These are phyloP conservation scores for Bettongia penicillata DNA, from an alignment of 2,113 vertebrate genomes.

Conservation along the genomic window DNA sequence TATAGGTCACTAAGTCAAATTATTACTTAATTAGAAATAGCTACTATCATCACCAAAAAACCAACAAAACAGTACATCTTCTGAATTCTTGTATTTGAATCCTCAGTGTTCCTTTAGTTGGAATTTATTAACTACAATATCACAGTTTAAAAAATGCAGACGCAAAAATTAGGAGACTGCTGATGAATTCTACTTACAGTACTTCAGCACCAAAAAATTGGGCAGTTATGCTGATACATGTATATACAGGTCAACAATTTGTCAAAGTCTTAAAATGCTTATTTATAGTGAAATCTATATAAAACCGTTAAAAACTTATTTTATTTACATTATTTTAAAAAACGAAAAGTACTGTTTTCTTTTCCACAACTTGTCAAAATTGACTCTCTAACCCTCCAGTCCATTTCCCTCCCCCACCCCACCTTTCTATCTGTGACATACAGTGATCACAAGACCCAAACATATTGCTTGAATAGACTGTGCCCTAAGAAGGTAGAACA, in stretches of 20 bases:
- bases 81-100: constrained; percentile 67
- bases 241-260: constrained; percentile 83
- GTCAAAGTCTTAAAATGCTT: constrained; percentile 85
- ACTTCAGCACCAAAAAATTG: constrained; percentile 85
- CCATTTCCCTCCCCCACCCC: constrained; percentile 24
- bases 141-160: constrained; percentile 75
- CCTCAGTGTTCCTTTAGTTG: constrained; percentile 65
- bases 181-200: constrained; percentile 85
- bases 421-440: constrained; percentile 69
- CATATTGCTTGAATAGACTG: constrained; percentile 82
- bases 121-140: constrained; percentile 74
- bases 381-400: constrained; percentile 60
- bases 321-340: constrained; percentile 83
- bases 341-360: constrained; percentile 76
- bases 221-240: constrained; percentile 83
- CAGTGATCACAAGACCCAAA: constrained; percentile 73
- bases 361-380: constrained; percentile 82
- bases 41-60: constrained; percentile 37
- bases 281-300: constrained; percentile 89
- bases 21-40: constrained; percentile 51
- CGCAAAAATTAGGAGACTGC: constrained; percentile 82
- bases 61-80: constrained; percentile 34
- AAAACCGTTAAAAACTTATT: constrained; percentile 86
- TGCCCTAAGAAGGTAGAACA: constrained; percentile 75
- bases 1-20: constrained; percentile 71